These are phyloP conservation scores for Anhinga rufa DNA, from an alignment of 2,113 vertebrate genomes.

Conservation along the genomic window DNA sequence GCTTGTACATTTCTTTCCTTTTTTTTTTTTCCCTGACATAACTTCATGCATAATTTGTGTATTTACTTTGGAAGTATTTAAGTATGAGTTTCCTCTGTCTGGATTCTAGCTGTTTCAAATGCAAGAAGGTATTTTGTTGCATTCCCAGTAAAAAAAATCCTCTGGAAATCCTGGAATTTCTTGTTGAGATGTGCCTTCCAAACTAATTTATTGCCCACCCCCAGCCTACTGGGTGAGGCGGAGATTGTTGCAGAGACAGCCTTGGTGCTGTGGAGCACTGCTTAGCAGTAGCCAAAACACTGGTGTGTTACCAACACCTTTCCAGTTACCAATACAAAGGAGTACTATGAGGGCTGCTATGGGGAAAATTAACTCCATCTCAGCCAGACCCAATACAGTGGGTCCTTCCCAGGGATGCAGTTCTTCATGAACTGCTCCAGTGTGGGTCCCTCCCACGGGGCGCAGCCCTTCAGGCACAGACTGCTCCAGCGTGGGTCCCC, in stretches of 20 bases:
- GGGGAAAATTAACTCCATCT: too few relatives aligned
- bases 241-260: too few relatives aligned
- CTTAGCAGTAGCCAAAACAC: too few relatives aligned
- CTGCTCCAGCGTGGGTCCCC: not conserved
- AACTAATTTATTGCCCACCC: not conserved
- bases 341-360: too few relatives aligned
- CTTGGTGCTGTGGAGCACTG: too few relatives aligned
- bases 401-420: not conserved
- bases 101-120: not conserved
- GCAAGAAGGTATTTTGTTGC: not conserved
- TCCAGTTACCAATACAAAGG: too few relatives aligned
- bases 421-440: not conserved
- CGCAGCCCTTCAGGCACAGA: not conserved
- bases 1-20: not conserved
- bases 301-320: too few relatives aligned
- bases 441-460: rapidly evolving
- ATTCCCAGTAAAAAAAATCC: not conserved
- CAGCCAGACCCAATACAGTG: not conserved
- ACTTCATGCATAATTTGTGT: not conserved
- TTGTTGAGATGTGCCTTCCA: not conserved
- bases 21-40: not conserved
- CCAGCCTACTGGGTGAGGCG: too few relatives aligned
- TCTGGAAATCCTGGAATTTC: not conserved
- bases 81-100: not conserved
- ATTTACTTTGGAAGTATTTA: not conserved